A percentile compares a stretch with the other conserved stretches of the same genome.
These are phyloP conservation scores for Eupsilia transversa DNA, from an alignment of 2,888 invertebrate species.

Conservation along the genomic window DNA sequence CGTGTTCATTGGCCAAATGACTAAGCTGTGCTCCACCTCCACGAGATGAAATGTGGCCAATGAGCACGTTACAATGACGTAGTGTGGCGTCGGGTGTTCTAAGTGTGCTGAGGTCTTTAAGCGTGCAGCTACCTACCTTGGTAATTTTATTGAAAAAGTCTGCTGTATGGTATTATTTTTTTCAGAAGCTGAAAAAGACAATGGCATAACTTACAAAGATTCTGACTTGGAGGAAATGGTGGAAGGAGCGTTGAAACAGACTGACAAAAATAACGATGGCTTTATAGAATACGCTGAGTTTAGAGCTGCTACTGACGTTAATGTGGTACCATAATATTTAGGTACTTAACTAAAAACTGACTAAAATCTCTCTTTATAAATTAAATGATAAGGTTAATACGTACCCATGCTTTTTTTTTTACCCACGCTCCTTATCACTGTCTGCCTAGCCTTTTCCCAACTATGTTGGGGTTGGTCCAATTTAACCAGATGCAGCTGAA, in stretches of 20 bases:
- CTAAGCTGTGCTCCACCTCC: too few relatives aligned
- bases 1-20: too few relatives aligned
- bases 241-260: conserved; percentile 63
- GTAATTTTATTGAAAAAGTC: too few relatives aligned
- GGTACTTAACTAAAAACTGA: not conserved
- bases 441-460: not conserved
- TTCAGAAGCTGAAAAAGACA: conserved; percentile 38
- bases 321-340: conserved; percentile 20
- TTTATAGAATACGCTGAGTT: conserved; percentile 66
- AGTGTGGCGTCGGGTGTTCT: too few relatives aligned
- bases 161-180: not conserved
- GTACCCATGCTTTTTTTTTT: not conserved
- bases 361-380: conserved; percentile 7
- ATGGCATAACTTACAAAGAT: conserved; percentile 48
- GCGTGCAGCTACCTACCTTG: too few relatives aligned
- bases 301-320: conserved; percentile 32
- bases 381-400: not conserved
- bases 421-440: not conserved
- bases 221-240: conserved; percentile 59
- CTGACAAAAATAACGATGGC: conserved; percentile 57
- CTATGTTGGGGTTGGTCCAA: not conserved
- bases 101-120: too few relatives aligned
- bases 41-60: too few relatives aligned
- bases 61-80: too few relatives aligned
- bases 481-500: too few relatives aligned